Base-by-base conservation (phyloP, 1,140 invertebrate species). In the Agrypnia vestita region DNA sequence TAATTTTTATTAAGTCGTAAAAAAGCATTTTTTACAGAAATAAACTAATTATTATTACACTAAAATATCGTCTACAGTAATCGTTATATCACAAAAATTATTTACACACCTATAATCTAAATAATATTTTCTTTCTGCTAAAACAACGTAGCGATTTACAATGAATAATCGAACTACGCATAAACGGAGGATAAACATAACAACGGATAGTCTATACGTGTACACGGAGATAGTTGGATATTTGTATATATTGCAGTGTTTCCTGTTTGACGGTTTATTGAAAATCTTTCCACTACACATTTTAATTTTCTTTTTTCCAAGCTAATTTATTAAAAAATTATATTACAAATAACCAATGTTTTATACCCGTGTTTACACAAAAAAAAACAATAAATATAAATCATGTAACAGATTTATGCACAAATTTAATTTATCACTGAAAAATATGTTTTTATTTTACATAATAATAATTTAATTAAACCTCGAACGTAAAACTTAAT, bases 1-100 rank as follows among this genome's bases (percentile, higher is more conserved):
- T 64, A 35, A 35, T 43, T 35, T 51, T 64, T 64, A 64, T 64
- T 64, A 35, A 64, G 25, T 13, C 61, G 61, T 64, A 64, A n/a
- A 64, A 64, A 64, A 64, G 13, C 11, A 35, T 64, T 64, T 35
- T 25, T 64, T 64, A 44, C 10, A 64, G 3, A 64, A 35, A n/a
- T 64, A 61, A 21, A 64, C 35, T 64, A 43, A 64, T 35, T n/a
- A 64, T 43, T 64, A 21, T 64, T 64, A 43, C 35, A 51, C 13
- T 35, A 35, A 51, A 51, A 51, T 51, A 51, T 4, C 8, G 61
- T 64, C n/a, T 64, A 64, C 25, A 25, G 25, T 12, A 62, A 8
- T 25, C 0, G 25, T 62, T 62, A 62, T 64, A 64, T 64, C 61
- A 64, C 61, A 64, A 25, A 64, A 64, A 25, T 35, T 64, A 64